Base-by-base conservation (phyloP, 2,797 vertebrate genomes). In the Myiothlypis coronata region DNA sequence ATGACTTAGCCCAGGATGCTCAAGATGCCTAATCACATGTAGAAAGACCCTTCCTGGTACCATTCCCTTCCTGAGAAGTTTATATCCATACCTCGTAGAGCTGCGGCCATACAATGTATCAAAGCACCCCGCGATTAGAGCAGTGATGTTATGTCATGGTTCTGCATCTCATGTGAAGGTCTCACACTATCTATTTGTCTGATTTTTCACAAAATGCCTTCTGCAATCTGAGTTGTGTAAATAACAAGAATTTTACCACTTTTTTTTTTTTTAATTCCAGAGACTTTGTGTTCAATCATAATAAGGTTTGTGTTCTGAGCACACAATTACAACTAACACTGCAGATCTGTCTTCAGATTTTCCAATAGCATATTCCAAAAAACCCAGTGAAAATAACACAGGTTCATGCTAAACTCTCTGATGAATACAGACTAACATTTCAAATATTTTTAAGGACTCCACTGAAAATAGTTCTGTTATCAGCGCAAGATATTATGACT, bases 71-170 rank as follows among this genome's bases (percentile, higher is more conserved):
- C 16, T 68, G 22, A 82, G 30, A 41, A 69, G 1, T 43, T 79
- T 71, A 3, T n/a, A 11, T 44, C 5, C 11, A n/a, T 7, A 12
- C 12, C 7, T 46, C 39, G 57, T 3, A 61, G 18, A 77, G 12
- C 10, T 57, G 32, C 0, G 2, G 2, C 5, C 16, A 49, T 27
- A 19, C 4, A 64, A 26, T 2, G 4, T 37, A 28, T 8, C 8
- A 64, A 83, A 24, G 4, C 12, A 52, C 0, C 1, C 3, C 11
- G 7, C 4, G 2, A 6, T 11, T 27, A 44, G 3, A 61, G 9
- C 20, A 56, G 4, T 8, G 6, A 23, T 34, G 7, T 43, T 49
- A 17, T 14, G 4, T 28, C 57, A 41, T 5, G 53, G 7, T 11
- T 57, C 32, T 76, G 9, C 3, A 3, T 39, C 26, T 79, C 11